Evolutionary conservation across 2,113 vertebrate species (phyloP).

Genomic region (Cariama cristata): DNA sequence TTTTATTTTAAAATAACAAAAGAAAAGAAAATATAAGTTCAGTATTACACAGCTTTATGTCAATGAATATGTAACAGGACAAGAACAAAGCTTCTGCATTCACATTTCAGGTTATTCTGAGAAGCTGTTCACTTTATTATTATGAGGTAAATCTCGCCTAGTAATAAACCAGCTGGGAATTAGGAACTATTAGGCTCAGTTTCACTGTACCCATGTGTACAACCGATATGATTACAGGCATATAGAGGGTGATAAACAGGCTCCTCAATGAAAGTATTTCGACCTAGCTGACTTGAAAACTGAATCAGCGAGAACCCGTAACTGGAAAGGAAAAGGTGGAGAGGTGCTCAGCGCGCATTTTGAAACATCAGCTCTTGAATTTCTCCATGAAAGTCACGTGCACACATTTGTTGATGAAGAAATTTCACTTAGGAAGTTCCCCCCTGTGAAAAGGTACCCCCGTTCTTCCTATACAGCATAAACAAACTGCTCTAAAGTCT

Average conservation of each 20-base stretch:
- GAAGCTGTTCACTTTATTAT: background rate
- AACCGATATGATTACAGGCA: background rate
- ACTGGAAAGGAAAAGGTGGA: background rate
- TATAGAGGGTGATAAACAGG: background rate
- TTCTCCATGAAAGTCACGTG: background rate
- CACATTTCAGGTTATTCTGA: background rate
- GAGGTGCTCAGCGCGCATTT: background rate
- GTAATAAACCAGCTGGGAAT: background rate
- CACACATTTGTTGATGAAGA: accelerated
- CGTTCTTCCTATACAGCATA: background rate
- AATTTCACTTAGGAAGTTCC: background rate
- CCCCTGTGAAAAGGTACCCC: background rate
- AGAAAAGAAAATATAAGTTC: background rate
- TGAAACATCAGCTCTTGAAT: background rate
- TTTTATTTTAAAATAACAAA: background rate
- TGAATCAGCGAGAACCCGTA: accelerated
- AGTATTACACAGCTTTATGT: background rate
- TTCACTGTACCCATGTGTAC: background rate
- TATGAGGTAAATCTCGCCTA: background rate
- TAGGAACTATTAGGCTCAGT: background rate
- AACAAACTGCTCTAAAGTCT: background rate
- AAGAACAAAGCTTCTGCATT: background rate
- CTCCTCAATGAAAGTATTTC: background rate
- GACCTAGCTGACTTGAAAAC: background rate
- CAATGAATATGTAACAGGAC: background rate